phyloP scores from a whole-genome alignment of 2,888 invertebrate genomes.

The Andrena marginata region DNA sequence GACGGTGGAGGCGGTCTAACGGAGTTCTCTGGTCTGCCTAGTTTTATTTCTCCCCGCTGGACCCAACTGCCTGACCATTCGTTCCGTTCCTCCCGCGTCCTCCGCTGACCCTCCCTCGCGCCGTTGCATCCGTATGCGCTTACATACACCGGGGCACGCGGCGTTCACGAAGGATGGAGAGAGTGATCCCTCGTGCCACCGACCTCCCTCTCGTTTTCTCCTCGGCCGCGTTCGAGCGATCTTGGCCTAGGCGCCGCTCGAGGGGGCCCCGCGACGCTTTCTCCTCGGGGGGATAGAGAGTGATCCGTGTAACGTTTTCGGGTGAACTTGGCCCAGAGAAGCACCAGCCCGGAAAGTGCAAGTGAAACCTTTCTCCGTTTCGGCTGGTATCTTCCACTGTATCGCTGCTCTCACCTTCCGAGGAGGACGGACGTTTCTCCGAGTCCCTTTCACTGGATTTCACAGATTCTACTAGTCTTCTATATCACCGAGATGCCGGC shows the following conservation, averaged over 20 bases:
- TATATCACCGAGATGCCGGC: not conserved
- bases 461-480: not conserved
- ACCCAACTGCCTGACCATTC: conserved; percentile 65
- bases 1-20: conserved; percentile 73
- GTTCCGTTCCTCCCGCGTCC: conserved; percentile 61
- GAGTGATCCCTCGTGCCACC: conserved; percentile 39
- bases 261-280: conserved; percentile 51
- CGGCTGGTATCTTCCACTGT: conserved; percentile 34
- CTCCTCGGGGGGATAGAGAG: conserved; percentile 42
- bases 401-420: not conserved
- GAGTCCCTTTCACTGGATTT: not conserved
- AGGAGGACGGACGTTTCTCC: not conserved
- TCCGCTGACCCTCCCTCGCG: conserved; percentile 61
- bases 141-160: conserved; percentile 6
- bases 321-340: conserved; percentile 75
- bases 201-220: conserved; percentile 53
- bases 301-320: conserved; percentile 64
- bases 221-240: conserved; percentile 50
- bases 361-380: conserved; percentile 65
- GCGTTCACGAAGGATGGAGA: conserved; percentile 30
- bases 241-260: conserved; percentile 64
- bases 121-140: conserved; percentile 29
- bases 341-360: conserved; percentile 72
- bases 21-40: conserved; percentile 72
- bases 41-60: conserved; percentile 77